A percentile compares a stretch with the other conserved stretches of the same genome.
Conservation (phyloP, 2,113 vertebrate species). For the Eidolon helvum region DNA sequence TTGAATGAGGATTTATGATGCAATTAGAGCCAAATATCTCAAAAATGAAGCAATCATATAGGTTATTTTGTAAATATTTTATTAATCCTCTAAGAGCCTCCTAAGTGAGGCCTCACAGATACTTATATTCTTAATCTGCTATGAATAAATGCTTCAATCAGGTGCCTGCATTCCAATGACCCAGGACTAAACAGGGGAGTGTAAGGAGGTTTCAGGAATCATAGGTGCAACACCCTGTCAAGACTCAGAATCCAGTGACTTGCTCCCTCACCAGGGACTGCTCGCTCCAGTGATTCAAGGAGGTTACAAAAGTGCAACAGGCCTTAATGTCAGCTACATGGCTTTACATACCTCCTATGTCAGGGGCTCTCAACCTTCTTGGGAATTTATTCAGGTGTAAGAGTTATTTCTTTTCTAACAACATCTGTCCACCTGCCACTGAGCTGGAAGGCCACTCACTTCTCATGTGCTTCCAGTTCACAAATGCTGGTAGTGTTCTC, state of each 20-base stretch:
- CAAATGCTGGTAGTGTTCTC: constrained; percentile 52
- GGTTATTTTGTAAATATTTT: constrained; percentile 58
- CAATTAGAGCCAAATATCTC: constrained; percentile 58
- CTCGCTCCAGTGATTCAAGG: constrained; percentile 81
- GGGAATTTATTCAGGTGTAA: constrained; percentile 81
- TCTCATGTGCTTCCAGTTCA: constrained; percentile 66
- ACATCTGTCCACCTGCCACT: constrained; percentile 78
- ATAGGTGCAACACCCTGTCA: constrained; percentile 76
- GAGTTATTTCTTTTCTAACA: constrained; percentile 78
- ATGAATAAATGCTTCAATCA: constrained; percentile 74
- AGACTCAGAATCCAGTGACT: constrained; percentile 77
- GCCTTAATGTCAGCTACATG: constrained; percentile 81
- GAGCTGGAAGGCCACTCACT: constrained; percentile 64
- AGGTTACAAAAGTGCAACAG: constrained; percentile 83
- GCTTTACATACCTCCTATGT: constrained; percentile 82
- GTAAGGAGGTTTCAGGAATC: constrained; percentile 73
- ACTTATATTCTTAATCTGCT: constrained; percentile 54
- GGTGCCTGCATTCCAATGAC: constrained; percentile 51
- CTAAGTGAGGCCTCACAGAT: constrained; percentile 49
- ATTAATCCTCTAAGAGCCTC: constrained; percentile 60
- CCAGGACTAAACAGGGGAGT: constrained; percentile 16
- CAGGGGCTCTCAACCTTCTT: constrained; percentile 78
- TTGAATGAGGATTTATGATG: constrained; percentile 39
- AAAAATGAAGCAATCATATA: constrained; percentile 56
- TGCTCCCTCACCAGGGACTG: constrained; percentile 70